A percentile compares a stretch with the other conserved stretches of the same genome.
phyloP scores from a whole-genome alignment of 2,888 invertebrate species.

The Eucriotettix oculatus region DNA sequence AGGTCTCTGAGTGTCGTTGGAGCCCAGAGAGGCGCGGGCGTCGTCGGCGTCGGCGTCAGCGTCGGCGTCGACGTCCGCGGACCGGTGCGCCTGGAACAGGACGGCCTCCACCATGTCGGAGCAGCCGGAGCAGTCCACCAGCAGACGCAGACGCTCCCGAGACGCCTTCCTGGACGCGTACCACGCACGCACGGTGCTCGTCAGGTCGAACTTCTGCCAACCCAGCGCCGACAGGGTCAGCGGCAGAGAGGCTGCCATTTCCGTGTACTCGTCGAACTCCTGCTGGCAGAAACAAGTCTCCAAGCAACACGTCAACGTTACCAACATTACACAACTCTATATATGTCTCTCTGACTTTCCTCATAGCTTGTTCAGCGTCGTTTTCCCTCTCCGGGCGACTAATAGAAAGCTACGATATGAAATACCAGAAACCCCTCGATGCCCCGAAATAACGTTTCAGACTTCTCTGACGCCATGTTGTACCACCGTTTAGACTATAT shows the following conservation, averaged over 20 bases:
- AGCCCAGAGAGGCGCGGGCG: conserved; percentile 7
- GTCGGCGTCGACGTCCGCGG: conserved; percentile 17
- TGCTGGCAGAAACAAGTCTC: conserved; percentile 17
- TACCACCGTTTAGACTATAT: no score
- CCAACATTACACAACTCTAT: no score
- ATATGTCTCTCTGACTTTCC: no score
- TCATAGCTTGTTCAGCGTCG: no score
- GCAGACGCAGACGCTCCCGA: conserved; percentile 49
- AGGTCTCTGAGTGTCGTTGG: conserved; percentile 50
- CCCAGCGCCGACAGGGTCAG: conserved; percentile 50
- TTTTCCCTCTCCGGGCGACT: no score
- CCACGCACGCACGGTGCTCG: conserved; percentile 61
- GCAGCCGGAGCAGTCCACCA: conserved; percentile 76
- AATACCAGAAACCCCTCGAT: no score
- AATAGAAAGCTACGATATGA: no score
- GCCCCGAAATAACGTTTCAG: no score
- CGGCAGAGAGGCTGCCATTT: conserved; percentile 35
- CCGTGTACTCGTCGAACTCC: conserved; percentile 40
- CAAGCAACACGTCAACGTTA: no score
- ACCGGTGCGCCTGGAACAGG: conserved; percentile 20
- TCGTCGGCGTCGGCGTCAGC: conserved; percentile 3
- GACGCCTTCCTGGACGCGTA: conserved; percentile 26
- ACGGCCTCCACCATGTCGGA: conserved; percentile 51
- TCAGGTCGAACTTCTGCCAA: conserved; percentile 79
- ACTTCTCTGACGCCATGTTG: no score